Evolutionary conservation across 2,113 vertebrate genomes (phyloP), one percentile per base, ranked within the genome.

Genomic region (Toxotes chatareus): DNA sequence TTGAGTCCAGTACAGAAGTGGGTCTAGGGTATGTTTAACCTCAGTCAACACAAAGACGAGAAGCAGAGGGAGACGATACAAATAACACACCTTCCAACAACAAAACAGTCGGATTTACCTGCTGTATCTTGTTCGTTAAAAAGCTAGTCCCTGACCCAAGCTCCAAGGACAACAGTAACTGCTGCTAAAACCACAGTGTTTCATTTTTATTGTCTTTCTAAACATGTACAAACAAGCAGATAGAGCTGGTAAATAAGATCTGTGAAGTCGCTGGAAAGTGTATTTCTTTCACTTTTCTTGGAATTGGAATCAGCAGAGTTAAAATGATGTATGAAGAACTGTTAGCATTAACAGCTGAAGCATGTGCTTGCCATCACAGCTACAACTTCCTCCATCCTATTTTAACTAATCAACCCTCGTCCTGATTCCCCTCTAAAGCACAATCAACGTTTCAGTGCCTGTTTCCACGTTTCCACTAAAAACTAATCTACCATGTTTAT

Each of bases 361-460:
- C 42, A 44, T 47, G 16, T 16, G 13, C 5, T 17, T 47, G 3
- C 13, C 46, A 47, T 47, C 27, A 27, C 27, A 27, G 27, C 16
- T 8, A 3, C 16, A 38, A 4, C 49, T 38, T 19, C 72, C 3
- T 62, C 4, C 44, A 53, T 67, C 57, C 38, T 16, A 65, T 12
- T 27, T 66, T 8, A 14, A 27, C 27, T 27, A 27, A 27, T 27
- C 27, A 27, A 27, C 21, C 34, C 32, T 74, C 62, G 55, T 16
- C 9, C 68, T 17, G 9, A 77, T 19, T 32, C 34, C 47, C 73
- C 44, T 46, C 55, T 34, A 40, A 93, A 91, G 87, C 87, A 93
- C 91, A 93, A 93, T 88, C 83, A 84, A 88, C 2, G 23, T 56
- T 49, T 38, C 77, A 87, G 88, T 91, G 88, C 90, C 91, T 91